Percentiles rank a stretch among this genome's conserved stretches.
Conservation (phyloP, 1,140 invertebrate genomes). For the Akabosia matsudoensis region DNA sequence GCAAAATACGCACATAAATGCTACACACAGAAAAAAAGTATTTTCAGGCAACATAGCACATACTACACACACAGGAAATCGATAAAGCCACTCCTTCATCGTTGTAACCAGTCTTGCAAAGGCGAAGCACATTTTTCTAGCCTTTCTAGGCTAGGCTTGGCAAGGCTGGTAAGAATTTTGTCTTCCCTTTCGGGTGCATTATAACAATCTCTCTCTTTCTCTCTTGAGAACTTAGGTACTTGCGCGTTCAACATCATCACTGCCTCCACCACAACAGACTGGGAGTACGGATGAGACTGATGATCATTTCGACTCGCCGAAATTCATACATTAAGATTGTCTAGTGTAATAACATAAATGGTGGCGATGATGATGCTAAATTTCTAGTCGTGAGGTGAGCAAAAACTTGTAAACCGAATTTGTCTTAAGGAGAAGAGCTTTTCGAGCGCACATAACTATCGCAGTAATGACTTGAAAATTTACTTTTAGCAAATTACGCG, state of each 20-base stretch:
- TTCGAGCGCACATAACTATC: too few relatives aligned
- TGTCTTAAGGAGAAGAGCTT: neutral
- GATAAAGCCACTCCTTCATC: slow-evolving; percentile 22
- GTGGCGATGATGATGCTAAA: neutral
- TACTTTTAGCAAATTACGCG: too few relatives aligned
- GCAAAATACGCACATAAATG: neutral
- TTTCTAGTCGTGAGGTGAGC: neutral
- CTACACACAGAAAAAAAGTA: too few relatives aligned
- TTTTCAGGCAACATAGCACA: neutral
- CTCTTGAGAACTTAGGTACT: slow-evolving; percentile 10
- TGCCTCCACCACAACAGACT: neutral
- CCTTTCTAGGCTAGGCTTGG: slow-evolving; percentile 11
- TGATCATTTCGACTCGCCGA: neutral
- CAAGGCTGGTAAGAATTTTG: neutral
- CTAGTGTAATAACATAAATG: too few relatives aligned
- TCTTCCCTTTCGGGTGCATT: neutral
- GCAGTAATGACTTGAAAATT: too few relatives aligned
- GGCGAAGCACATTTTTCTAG: neutral
- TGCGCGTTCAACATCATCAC: neutral
- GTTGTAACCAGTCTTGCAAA: slow-evolving; percentile 2
- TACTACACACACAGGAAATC: slow-evolving; percentile 2
- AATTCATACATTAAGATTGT: neutral
- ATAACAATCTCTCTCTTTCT: neutral
- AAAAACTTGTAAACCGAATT: neutral
- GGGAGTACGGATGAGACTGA: neutral